Conservation (phyloP, 2,888 invertebrate genomes). For the Anorthoa munda region DNA sequence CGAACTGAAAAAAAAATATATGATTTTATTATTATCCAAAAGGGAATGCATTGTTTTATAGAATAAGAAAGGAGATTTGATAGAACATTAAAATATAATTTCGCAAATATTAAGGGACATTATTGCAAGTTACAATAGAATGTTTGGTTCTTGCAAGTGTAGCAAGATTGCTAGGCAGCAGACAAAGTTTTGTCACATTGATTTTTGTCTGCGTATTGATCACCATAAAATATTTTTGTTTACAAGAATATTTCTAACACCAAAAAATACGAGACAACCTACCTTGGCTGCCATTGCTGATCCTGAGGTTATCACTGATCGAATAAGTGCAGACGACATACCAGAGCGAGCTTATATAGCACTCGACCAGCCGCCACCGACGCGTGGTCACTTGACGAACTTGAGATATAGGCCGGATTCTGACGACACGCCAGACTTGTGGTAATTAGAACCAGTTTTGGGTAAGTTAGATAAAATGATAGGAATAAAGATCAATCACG, state of each 20-base stretch:
- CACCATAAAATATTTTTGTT: background rate
- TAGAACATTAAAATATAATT: too few species aligned
- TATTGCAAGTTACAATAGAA: background rate
- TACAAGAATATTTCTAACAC: background rate
- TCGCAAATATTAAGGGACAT: too few species aligned
- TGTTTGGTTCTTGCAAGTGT: too few species aligned
- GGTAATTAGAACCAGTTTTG: conserved; percentile 45
- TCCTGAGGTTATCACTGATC: conserved; percentile 73
- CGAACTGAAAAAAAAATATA: conserved; percentile 74
- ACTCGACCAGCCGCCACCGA: conserved; percentile 29
- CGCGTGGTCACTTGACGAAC: conserved; percentile 66
- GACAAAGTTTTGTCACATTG: too few species aligned
- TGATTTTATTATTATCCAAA: background rate
- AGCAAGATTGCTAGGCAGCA: too few species aligned
- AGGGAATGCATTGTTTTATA: too few species aligned
- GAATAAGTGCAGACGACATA: conserved; percentile 74
- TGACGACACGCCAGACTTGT: conserved; percentile 2
- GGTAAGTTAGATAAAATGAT: conserved; percentile 5
- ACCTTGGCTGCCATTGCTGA: conserved; percentile 84
- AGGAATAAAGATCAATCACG: conserved; percentile 14
- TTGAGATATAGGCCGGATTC: conserved; percentile 67
- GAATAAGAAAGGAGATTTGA: too few species aligned
- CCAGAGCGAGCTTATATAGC: conserved; percentile 75
- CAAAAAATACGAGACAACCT: conserved; percentile 31
- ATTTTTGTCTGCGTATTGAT: background rate